Base-by-base conservation (phyloP, 1,140 invertebrate genomes). In the Drusus annulatus region DNA sequence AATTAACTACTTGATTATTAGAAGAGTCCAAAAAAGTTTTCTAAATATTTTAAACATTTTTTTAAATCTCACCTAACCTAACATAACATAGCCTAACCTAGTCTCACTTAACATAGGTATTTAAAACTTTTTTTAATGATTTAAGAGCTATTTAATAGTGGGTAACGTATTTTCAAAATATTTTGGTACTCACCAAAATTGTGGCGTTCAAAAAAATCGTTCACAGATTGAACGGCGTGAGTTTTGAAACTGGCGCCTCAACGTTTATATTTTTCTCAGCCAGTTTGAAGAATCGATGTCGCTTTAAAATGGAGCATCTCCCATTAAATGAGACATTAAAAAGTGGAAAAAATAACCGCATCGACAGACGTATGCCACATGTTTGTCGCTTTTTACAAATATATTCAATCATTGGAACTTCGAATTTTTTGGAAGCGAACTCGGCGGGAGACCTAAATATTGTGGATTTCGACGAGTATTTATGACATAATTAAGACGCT, bases 341-440 rank as follows among this genome's bases (percentile, higher is more conserved):
- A 75, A 56, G 17, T 19, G 23, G 50, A 71, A 50, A 71, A 71
- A 71, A 71, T 71, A 63, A 77, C 60, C 28, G 28, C 77, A 79
- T 79, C 77, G 77, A 79, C 77, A 79, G 77, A 79, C 77, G 77
- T 31, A 73, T 28, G 63, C 77, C 77, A 79, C 68, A 79, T 79
- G 77, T 71, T 58, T 50, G 28, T 50, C 15, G 8, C 23, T 74
- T 62, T 45, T 62, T 62, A 63, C 17, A 45, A 45, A 54, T 28
- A 23, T 25, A 52, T 78, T 78, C 76, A 63, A 78, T 78, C 36
- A 52, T 65, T 62, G 54, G 51, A 76, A 50, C 21, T 63, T 62
- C 58, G 76, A 52, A 78, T 68, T 78, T 31, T 45, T 45, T 10
- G 76, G 31, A 54, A 28, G 10, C 50, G 25, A 62, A 51, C 76